Evolutionary conservation across 1,140 invertebrate species (phyloP).

Genomic region (Oscheius sp.): DNA sequence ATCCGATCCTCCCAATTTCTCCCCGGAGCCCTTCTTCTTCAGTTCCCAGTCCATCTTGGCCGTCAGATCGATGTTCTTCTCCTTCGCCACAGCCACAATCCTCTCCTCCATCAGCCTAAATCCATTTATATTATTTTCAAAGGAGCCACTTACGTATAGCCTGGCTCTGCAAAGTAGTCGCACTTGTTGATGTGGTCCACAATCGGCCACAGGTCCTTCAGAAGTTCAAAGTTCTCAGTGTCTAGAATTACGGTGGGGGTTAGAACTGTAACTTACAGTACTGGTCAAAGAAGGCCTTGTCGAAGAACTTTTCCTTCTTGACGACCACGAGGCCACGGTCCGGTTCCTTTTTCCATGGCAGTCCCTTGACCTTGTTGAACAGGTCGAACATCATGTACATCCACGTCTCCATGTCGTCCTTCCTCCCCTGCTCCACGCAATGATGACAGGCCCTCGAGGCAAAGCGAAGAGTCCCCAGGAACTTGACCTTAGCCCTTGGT

Average conservation of each 20-base stretch:
- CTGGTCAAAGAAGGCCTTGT: not conserved
- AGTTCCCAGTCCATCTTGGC: not conserved
- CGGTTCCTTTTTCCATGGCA: slow-evolving; percentile 17
- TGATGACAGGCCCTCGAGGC: slow-evolving; percentile 18
- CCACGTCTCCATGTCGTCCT: slow-evolving; percentile 37
- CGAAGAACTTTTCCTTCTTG: not conserved
- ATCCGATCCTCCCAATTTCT: not conserved
- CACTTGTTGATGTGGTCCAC: not conserved
- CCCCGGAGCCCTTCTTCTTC: no score
- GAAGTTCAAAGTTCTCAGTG: not conserved
- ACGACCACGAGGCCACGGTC: not conserved
- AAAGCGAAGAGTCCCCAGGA: slow-evolving; percentile 30
- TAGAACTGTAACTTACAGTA: not conserved
- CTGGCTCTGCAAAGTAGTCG: not conserved
- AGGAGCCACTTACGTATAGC: not conserved
- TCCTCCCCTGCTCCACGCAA: slow-evolving; percentile 22
- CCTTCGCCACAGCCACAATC: not conserved
- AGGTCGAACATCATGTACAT: slow-evolving; percentile 30
- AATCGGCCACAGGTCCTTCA: not conserved
- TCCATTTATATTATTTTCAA: not conserved
- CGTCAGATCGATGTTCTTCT: not conserved
- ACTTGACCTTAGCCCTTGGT: slow-evolving; percentile 6
- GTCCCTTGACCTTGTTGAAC: slow-evolving; percentile 1
- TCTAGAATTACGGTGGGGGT: not conserved
- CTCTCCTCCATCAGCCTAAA: not conserved